Conservation (phyloP, 2,888 invertebrate genomes). For the Calliscelio sp. region DNA sequence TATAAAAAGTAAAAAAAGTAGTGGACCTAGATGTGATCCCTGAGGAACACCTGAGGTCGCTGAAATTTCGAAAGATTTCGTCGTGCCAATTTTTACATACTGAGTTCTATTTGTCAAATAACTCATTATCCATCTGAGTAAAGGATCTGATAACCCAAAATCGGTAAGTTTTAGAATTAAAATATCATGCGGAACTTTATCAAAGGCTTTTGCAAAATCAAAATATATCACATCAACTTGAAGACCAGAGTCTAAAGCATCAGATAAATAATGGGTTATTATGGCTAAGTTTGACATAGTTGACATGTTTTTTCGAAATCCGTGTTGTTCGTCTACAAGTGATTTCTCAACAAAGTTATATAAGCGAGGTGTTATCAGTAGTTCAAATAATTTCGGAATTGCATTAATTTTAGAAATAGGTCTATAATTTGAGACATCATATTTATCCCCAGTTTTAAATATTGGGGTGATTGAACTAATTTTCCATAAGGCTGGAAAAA, state of each 20-base stretch:
- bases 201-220: slow-evolving; percentile 8
- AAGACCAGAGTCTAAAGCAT: too few species aligned
- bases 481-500: background rate
- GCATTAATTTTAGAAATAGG: background rate
- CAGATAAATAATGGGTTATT: too few species aligned
- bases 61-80: too few species aligned
- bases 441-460: too few species aligned
- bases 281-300: too few species aligned
- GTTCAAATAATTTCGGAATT: slow-evolving; percentile 2
- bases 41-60: slow-evolving; percentile 39
- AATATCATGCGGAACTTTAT: background rate
- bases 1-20: slow-evolving; percentile 22
- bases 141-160: background rate
- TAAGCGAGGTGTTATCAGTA: background rate
- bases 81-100: background rate
- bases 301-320: too few species aligned
- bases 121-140: background rate
- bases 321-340: too few species aligned
- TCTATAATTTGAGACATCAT: background rate
- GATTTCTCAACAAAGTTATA: too few species aligned
- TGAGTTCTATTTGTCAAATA: slow-evolving; percentile 5
- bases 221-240: background rate
- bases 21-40: slow-evolving; percentile 29
- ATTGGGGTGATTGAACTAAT: too few species aligned
- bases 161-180: background rate